phyloP scores from a whole-genome alignment of 2,113 vertebrate genomes.

The Pandion haliaetus region DNA sequence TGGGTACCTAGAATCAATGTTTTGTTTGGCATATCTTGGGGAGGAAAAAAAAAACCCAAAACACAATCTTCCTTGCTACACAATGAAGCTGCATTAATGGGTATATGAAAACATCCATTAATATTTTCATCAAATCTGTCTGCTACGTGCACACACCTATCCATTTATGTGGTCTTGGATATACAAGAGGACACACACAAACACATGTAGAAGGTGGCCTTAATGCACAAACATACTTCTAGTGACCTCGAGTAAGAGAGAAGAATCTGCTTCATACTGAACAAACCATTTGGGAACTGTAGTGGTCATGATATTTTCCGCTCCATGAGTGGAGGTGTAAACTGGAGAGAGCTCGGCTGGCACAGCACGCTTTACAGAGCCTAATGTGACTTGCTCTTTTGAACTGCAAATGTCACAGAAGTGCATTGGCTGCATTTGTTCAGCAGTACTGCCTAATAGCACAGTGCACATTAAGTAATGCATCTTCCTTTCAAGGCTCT shows the following conservation, averaged over 20 bases:
- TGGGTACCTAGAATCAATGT: background rate
- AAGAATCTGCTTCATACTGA: background rate
- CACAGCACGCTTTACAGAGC: rapidly evolving
- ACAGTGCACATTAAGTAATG: rapidly evolving
- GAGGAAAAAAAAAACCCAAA: background rate
- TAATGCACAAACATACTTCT: background rate
- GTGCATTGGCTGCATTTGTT: background rate
- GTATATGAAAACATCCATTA: background rate
- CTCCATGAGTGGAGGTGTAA: background rate
- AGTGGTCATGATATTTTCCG: background rate
- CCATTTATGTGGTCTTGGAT: background rate
- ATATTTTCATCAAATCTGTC: background rate
- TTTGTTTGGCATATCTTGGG: background rate
- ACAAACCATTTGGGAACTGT: background rate
- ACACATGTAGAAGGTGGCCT: background rate
- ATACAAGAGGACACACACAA: background rate
- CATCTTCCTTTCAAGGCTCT: background rate
- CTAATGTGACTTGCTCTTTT: background rate
- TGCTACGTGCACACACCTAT: background rate
- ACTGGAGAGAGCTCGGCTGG: rapidly evolving
- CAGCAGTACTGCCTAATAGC: background rate
- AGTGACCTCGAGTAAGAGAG: background rate
- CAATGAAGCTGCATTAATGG: background rate
- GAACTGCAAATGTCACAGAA: background rate
- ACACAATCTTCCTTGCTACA: background rate